Evolutionary conservation across 2,797 vertebrate species (phyloP).

Genomic region (Spheniscus humboldti): DNA sequence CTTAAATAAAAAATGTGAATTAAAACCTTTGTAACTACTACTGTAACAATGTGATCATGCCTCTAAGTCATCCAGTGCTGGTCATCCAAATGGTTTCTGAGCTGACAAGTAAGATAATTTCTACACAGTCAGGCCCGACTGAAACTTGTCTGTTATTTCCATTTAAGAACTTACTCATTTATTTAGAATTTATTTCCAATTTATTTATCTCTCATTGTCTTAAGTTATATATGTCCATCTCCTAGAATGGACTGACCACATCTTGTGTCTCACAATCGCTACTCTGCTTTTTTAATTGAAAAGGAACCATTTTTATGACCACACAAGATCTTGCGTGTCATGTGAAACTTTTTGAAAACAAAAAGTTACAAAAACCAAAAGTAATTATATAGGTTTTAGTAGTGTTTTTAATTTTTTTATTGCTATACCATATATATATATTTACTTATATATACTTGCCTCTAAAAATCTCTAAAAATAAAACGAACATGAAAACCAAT

Average conservation of each 20-base stretch:
- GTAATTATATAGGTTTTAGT: conserved; percentile 62
- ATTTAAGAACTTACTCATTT: neutral
- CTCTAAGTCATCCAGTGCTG: conserved; percentile 20
- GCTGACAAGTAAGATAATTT: neutral
- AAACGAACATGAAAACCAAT: conserved; percentile 83
- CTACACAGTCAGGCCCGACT: neutral
- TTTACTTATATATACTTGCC: conserved; percentile 90
- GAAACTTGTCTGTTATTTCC: neutral
- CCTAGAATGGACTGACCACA: neutral
- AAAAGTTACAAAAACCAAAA: conserved; percentile 34
- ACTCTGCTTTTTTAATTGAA: neutral
- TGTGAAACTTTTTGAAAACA: conserved; percentile 51
- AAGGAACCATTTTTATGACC: conserved; percentile 72
- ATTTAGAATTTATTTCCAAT: neutral
- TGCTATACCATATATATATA: conserved; percentile 58
- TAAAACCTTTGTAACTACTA: neutral
- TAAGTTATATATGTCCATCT: neutral
- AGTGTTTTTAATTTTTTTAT: conserved; percentile 56
- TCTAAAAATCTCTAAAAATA: conserved; percentile 98
- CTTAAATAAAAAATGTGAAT: neutral
- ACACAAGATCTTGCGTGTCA: neutral
- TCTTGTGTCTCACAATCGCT: neutral
- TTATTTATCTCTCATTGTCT: neutral
- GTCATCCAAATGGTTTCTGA: conserved; percentile 69
- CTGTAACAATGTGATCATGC: conserved; percentile 38